Evolutionary conservation across 2,113 vertebrate species (phyloP).

Genomic region (Hyperopisus bebe): DNA sequence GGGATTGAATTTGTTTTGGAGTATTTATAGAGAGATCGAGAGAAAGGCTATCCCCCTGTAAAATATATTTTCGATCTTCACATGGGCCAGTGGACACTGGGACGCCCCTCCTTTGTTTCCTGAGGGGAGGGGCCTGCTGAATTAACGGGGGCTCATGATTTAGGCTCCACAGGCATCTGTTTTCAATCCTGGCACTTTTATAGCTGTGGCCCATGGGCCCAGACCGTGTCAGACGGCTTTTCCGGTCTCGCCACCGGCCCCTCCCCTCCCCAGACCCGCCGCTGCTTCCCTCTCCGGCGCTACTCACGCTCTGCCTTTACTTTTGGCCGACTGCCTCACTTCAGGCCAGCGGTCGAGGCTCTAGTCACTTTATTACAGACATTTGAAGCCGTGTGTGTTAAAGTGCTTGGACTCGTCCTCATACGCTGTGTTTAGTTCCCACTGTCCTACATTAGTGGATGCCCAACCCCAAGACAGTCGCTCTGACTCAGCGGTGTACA

Average conservation of each 20-base stretch:
- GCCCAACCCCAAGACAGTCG: not conserved
- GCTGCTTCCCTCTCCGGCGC: constrained; percentile 1
- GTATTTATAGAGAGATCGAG: not conserved
- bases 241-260: not conserved
- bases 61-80: not conserved
- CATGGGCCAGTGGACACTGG: not conserved
- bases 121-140: not conserved
- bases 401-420: not conserved
- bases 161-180: constrained; percentile 22
- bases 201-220: not conserved
- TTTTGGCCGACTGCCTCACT: not conserved
- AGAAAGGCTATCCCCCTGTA: not conserved
- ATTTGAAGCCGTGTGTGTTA: not conserved
- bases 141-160: not conserved
- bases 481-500: not conserved
- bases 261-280: no score
- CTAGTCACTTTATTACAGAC: not conserved
- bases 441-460: not conserved
- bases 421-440: no score
- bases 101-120: not conserved
- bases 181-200: constrained; percentile 23
- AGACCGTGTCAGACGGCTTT: not conserved
- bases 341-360: not conserved
- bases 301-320: not conserved
- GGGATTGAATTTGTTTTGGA: not conserved